Percentiles rank a stretch among this genome's conserved stretches.
phyloP scores from a whole-genome alignment of 35 echinoderm and acorn worm species.

The Eucidaris tribuloides region DNA sequence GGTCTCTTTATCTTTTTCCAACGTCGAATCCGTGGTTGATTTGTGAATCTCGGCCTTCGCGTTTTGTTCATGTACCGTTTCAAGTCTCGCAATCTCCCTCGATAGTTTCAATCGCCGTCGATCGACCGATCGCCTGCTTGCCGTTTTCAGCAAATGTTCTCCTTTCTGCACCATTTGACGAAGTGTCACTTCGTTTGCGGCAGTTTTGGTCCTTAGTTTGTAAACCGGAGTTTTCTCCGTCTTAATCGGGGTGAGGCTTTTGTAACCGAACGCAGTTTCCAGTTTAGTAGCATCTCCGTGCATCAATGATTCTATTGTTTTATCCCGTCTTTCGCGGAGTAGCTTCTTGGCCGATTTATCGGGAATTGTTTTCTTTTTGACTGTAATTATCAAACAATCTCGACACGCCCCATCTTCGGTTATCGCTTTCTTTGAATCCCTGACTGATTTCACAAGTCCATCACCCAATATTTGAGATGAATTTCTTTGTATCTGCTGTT shows the following conservation, averaged over 20 bases:
- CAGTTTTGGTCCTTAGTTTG: neutral
- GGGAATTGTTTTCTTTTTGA: too few relatives aligned
- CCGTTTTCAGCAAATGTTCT: neutral
- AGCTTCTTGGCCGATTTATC: slow-evolving; percentile 1
- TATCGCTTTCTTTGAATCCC: too few relatives aligned
- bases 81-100: neutral
- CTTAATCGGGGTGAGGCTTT: neutral
- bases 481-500: too few relatives aligned
- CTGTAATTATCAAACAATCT: too few relatives aligned
- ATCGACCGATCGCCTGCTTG: neutral
- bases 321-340: neutral
- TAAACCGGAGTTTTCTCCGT: neutral
- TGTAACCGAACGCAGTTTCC: neutral
- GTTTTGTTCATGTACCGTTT: neutral
- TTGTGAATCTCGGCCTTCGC: neutral
- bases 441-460: too few relatives aligned
- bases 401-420: neutral
- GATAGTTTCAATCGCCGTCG: neutral
- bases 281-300: neutral
- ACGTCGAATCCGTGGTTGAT: neutral
- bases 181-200: neutral
- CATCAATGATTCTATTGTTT: neutral
- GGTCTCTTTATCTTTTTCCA: neutral
- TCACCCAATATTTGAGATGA: too few relatives aligned
- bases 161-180: neutral